Evolutionary conservation across 2,888 invertebrate species (phyloP).

Genomic region (Eulithis prunata): DNA sequence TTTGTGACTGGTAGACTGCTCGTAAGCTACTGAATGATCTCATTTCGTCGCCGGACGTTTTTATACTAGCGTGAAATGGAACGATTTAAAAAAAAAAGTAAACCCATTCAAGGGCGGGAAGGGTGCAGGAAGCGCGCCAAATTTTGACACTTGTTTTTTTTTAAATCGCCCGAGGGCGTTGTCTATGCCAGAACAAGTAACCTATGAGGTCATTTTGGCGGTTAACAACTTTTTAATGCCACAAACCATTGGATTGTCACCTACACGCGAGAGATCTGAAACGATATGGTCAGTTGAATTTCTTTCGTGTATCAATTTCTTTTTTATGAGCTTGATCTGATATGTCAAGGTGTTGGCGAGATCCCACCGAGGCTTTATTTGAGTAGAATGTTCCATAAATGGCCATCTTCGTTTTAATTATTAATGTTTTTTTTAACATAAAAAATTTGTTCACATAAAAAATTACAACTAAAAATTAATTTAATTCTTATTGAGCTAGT

Average conservation of each 20-base stretch:
- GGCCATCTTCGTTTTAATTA: too few relatives aligned
- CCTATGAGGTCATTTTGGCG: slow-evolving; percentile 41
- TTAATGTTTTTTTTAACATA: too few relatives aligned
- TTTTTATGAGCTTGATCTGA: slow-evolving; percentile 9
- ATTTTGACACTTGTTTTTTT: slow-evolving; percentile 47
- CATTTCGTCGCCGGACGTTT: slow-evolving; percentile 67
- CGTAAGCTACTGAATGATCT: slow-evolving; percentile 81
- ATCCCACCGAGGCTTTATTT: not conserved
- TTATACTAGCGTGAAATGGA: slow-evolving; percentile 74
- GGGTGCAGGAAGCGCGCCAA: slow-evolving; percentile 76
- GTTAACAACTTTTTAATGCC: slow-evolving; percentile 33
- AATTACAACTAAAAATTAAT: too few relatives aligned
- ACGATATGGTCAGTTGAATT: slow-evolving; percentile 26
- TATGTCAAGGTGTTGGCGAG: slow-evolving; percentile 24
- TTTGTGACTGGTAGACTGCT: slow-evolving; percentile 66
- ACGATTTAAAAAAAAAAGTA: slow-evolving; percentile 69
- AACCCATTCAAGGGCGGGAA: slow-evolving; percentile 75
- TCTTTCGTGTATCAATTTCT: slow-evolving; percentile 19
- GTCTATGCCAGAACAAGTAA: slow-evolving; percentile 33
- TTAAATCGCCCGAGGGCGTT: slow-evolving; percentile 29
- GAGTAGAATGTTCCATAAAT: too few relatives aligned
- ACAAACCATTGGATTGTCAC: slow-evolving; percentile 27
- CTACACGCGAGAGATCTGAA: slow-evolving; percentile 17
- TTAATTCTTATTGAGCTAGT: too few relatives aligned
- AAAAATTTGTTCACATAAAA: too few relatives aligned